Conservation (phyloP, 2,888 invertebrate species). For the Gymnoscelis rufifasciata region DNA sequence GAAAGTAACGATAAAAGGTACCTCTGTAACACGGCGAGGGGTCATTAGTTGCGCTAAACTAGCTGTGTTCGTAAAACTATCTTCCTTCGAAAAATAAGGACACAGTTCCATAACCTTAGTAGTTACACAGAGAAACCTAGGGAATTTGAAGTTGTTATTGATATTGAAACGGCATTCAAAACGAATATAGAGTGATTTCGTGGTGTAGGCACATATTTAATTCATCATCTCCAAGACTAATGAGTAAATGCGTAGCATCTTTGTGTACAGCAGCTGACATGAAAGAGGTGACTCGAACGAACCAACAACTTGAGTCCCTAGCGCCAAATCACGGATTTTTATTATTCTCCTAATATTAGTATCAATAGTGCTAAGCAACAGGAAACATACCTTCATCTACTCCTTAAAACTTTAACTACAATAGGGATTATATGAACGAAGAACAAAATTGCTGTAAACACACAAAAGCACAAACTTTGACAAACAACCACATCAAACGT, state of each 20-base stretch:
- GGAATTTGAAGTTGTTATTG: conserved; percentile 52
- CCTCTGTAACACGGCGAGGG: conserved; percentile 63
- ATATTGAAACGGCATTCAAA: conserved; percentile 34
- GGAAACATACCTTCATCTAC: conserved; percentile 82
- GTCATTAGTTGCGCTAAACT: conserved; percentile 69
- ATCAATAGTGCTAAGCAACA: conserved; percentile 36
- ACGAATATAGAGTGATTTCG: conserved; percentile 38
- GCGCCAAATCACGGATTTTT: conserved; percentile 56
- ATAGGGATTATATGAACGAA: conserved; percentile 67
- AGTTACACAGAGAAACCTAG: conserved; percentile 62
- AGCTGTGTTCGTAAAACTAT: conserved; percentile 57
- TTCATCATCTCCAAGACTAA: conserved; percentile 62
- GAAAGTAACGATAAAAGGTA: conserved; percentile 46
- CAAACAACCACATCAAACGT: conserved; percentile 82
- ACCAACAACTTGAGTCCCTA: conserved; percentile 57
- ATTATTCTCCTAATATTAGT: conserved; percentile 25
- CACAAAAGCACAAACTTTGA: conserved; percentile 81
- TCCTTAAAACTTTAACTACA: conserved; percentile 75
- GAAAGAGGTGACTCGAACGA: conserved; percentile 64
- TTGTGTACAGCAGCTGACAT: conserved; percentile 78
- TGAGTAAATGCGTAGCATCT: conserved; percentile 73
- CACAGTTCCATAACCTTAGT: conserved; percentile 75
- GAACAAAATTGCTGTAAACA: conserved; percentile 80
- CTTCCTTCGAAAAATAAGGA: conserved; percentile 65
- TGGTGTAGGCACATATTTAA: conserved; percentile 58